Evolutionary conservation across 2,888 invertebrate species (phyloP).

Genomic region (Cephus pygmeus): DNA sequence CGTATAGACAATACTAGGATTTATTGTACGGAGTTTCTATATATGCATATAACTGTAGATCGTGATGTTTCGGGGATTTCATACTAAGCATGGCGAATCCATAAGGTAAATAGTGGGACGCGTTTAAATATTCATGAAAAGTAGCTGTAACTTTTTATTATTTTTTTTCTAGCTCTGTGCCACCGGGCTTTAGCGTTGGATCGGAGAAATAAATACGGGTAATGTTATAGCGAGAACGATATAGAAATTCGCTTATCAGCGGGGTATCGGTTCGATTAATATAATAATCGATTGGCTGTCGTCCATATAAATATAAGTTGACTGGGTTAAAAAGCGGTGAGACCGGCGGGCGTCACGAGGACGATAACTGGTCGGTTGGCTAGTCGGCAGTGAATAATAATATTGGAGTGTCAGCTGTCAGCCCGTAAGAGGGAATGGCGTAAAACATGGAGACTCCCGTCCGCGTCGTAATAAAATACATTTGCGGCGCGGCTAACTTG

Average conservation of each 20-base stretch:
- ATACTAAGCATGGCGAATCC: not conserved
- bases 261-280: not conserved
- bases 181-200: not conserved
- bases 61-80: not conserved
- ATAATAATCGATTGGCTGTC: not conserved
- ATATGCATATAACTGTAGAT: not conserved
- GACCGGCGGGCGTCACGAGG: constrained; percentile 13
- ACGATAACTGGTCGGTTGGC: constrained; percentile 14
- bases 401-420: constrained; percentile 36
- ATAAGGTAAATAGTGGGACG: not conserved
- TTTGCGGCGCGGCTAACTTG: constrained; percentile 31
- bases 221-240: not conserved
- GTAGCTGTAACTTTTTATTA: not conserved
- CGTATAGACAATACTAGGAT: not conserved
- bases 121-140: not conserved
- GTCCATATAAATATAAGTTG: not conserved
- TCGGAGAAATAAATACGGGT: not conserved
- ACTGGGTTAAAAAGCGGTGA: constrained; percentile 1
- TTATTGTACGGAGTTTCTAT: not conserved
- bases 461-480: constrained; percentile 36
- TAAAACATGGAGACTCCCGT: constrained; percentile 30
- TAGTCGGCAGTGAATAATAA: constrained; percentile 30
- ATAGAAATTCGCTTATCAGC: not conserved
- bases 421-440: constrained; percentile 25
- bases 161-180: not conserved